Percentiles rank a stretch among this genome's conserved stretches.
Conservation (phyloP, 2,797 vertebrate species). For the Mus caroli region DNA sequence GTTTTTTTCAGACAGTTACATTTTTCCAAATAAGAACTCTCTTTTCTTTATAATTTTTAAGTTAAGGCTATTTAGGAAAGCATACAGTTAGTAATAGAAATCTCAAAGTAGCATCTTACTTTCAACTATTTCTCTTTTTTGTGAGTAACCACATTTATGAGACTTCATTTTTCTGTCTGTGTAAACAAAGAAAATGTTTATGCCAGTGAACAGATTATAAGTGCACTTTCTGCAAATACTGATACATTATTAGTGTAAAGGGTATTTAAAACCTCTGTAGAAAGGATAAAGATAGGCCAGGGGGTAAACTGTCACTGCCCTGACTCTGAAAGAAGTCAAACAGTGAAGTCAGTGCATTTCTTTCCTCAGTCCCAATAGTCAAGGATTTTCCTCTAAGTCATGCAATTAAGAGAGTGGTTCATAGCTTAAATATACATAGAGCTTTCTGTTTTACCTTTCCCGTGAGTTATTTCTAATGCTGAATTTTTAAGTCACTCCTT, state of each 20-base stretch:
- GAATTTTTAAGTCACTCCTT: background rate
- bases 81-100: background rate
- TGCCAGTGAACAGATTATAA: background rate
- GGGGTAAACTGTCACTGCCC: background rate
- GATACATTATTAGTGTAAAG: background rate
- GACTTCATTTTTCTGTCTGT: background rate
- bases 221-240: background rate
- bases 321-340: background rate
- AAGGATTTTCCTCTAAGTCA: background rate
- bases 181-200: conserved; percentile 5
- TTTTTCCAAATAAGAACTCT: background rate
- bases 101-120: background rate
- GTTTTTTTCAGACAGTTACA: background rate
- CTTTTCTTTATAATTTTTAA: background rate
- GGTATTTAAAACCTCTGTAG: background rate
- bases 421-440: background rate
- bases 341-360: background rate
- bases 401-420: background rate
- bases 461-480: background rate
- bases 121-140: background rate
- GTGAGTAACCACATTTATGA: background rate
- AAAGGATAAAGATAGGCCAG: background rate
- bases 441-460: background rate
- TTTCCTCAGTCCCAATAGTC: background rate
- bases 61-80: background rate